These are phyloP conservation scores for Vulpes vulpes DNA, from an alignment of 2,113 vertebrate species.

Conservation along the genomic window DNA sequence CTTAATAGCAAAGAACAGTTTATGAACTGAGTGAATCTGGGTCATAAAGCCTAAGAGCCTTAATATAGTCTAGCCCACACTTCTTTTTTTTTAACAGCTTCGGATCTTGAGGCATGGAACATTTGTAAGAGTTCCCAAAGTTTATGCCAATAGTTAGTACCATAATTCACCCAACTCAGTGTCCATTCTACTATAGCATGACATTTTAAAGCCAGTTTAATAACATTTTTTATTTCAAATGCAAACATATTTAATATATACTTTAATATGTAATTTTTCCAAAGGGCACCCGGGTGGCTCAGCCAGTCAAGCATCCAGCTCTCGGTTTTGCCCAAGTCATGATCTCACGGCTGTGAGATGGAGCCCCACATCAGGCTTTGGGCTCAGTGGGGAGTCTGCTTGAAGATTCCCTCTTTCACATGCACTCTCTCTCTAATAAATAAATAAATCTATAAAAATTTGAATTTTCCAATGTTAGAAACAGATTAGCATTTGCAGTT, in stretches of 20 bases:
- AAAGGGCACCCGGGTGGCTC: background rate
- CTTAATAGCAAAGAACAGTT: conserved; percentile 66
- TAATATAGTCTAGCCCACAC: background rate
- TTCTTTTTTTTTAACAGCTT: background rate
- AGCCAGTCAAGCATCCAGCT: background rate
- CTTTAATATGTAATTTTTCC: background rate
- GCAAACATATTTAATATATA: background rate
- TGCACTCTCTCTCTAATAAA: background rate
- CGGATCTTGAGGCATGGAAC: background rate
- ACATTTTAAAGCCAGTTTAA: background rate
- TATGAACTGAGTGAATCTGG: conserved; percentile 62
- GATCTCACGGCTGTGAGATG: background rate
- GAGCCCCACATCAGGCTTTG: background rate
- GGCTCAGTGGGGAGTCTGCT: background rate
- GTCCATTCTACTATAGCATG: background rate
- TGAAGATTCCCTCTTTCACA: background rate
- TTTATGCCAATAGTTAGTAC: background rate
- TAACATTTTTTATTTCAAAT: background rate
- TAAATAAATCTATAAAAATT: background rate
- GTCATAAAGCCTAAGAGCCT: conserved; percentile 64
- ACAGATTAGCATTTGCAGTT: background rate
- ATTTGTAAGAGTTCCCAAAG: background rate
- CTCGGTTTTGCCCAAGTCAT: background rate
- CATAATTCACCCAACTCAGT: background rate
- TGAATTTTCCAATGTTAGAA: background rate